Base-by-base conservation (phyloP, 2,113 vertebrate species). In the Chaetura pelagica region DNA sequence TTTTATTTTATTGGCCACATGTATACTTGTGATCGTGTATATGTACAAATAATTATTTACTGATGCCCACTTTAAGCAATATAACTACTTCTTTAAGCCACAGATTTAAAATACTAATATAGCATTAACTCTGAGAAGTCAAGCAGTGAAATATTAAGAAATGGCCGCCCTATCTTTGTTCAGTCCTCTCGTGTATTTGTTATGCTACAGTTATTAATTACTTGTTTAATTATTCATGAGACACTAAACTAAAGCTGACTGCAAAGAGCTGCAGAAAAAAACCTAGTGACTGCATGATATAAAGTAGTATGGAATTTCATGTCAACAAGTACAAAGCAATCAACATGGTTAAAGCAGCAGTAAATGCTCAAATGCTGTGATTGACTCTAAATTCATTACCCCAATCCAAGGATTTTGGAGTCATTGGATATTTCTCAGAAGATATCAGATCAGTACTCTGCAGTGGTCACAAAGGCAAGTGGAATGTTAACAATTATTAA, bases 341-440 rank as follows among this genome's bases (percentile, higher is more conserved):
- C 89, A 81, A 20, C 34, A 38, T 57, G 52, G 83, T 88, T 96
- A 92, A 92, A 94, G 84, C 20, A 92, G 29, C 42, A 86, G 72
- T 84, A 96, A 93, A 94, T 79, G 72, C 24, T 77, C 79, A n/a
- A 83, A 80, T 0, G 3, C 29, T 71, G 51, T 5, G 1, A 92
- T 49, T 57, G 52, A 48, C 61, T 91, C 54, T 71, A 81, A 92
- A 97, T 84, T 94, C 91, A 78, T 92, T 29, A 92, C 42, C 87
- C 15, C 38, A 67, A 7, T 78, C 72, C 61, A 89, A 92, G 57
- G 52, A 84, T 94, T 93, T 90, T 75, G 8, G 30, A 92, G 76
- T 89, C 80, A 87, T 67, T 67, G 86, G 80, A 74, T 96, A 81
- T 94, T 95, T 92, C 76, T 90, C 64, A 92, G 34, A 84, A 95